phyloP scores from a whole-genome alignment of 2,797 vertebrate genomes.

The Tarsius wallacei region DNA sequence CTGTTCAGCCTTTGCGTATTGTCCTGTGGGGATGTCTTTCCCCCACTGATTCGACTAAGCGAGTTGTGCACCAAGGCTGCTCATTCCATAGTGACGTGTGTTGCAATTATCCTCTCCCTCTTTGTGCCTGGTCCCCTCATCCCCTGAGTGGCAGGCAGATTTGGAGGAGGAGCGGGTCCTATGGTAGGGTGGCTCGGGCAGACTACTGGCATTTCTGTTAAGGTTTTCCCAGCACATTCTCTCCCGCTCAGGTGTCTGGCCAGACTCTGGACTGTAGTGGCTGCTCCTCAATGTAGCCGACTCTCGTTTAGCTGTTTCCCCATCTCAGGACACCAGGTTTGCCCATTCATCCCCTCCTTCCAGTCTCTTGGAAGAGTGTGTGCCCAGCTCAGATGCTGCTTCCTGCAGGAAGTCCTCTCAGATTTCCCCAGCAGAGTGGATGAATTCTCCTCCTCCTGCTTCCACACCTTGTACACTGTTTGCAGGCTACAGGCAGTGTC shows the following conservation, averaged over 20 bases:
- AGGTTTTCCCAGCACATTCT: not conserved
- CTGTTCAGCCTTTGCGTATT: not conserved
- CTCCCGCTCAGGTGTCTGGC: not conserved
- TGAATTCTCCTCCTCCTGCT: not conserved
- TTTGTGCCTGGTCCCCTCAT: not conserved
- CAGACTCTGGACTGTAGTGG: not conserved
- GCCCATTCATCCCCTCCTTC: not conserved
- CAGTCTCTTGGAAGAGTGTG: not conserved
- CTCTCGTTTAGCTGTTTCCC: not conserved
- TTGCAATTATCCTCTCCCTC: not conserved
- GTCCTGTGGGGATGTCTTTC: not conserved
- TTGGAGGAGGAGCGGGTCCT: not conserved
- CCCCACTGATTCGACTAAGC: not conserved
- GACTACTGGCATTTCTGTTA: not conserved
- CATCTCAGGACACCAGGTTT: not conserved
- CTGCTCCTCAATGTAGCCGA: not conserved
- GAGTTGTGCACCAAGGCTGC: not conserved
- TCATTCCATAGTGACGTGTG: not conserved
- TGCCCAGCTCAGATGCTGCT: not conserved
- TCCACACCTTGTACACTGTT: not conserved
- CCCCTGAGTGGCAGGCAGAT: not conserved
- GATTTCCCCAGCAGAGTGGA: not conserved
- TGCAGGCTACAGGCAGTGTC: not conserved
- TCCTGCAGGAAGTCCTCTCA: conserved; percentile 31
- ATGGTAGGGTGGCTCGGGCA: no score